Conservation (phyloP, 2,888 invertebrate species). For the Phyllotreta striolata region DNA sequence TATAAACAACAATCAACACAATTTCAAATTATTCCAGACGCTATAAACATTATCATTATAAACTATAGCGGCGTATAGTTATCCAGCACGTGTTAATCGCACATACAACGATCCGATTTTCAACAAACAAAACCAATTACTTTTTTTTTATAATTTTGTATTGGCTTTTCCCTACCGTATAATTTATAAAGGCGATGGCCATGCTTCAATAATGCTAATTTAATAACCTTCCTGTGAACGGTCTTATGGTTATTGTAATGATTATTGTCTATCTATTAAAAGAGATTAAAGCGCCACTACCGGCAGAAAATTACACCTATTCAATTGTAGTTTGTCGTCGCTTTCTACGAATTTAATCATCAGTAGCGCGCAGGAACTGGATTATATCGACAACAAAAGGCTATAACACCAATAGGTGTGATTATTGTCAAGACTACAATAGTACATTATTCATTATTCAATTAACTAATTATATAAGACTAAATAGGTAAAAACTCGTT, state of each 20-base stretch:
- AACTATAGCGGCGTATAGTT: no score
- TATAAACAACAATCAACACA: no score
- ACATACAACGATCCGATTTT: no score
- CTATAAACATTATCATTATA: no score
- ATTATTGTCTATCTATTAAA: slow-evolving; percentile 15
- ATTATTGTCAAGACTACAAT: no score
- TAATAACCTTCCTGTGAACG: slow-evolving; percentile 15
- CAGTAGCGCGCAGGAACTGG: neutral
- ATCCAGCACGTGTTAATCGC: no score
- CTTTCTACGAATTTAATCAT: slow-evolving; percentile 4
- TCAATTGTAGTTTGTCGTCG: slow-evolving; percentile 13
- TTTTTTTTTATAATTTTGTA: no score
- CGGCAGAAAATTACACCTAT: slow-evolving; percentile 16
- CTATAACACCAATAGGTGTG: neutral
- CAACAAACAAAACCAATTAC: no score
- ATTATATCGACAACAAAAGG: neutral
- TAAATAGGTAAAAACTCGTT: no score
- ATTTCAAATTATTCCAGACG: no score
- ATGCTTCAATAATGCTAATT: slow-evolving; percentile 18
- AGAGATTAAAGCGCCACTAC: slow-evolving; percentile 17
- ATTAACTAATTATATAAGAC: no score
- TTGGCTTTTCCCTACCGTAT: neutral
- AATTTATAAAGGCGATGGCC: slow-evolving; percentile 9
- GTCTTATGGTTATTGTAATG: slow-evolving; percentile 12
- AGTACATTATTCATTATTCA: no score